These are phyloP conservation scores for Phortica magna DNA, from an alignment of 2,888 invertebrate genomes.

Conservation along the genomic window DNA sequence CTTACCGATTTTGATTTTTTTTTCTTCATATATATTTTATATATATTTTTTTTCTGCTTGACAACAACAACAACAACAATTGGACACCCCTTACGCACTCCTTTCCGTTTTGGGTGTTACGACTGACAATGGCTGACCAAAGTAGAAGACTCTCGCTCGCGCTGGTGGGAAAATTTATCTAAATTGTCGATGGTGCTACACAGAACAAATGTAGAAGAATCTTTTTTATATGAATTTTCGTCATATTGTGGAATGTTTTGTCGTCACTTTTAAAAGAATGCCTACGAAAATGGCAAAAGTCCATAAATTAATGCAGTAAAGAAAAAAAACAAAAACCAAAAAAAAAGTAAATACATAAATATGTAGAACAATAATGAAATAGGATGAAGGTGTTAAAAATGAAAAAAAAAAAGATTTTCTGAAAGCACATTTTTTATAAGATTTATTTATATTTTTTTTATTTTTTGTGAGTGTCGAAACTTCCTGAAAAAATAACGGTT, in stretches of 20 bases:
- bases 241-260: constrained; percentile 77
- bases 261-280: constrained; percentile 73
- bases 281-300: constrained; percentile 67
- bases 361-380: constrained; percentile 64
- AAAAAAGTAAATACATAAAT: constrained; percentile 42
- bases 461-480: constrained; percentile 7
- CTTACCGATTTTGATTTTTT: constrained; percentile 33
- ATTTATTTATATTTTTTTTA: constrained; percentile 18
- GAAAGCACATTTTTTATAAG: constrained; percentile 40
- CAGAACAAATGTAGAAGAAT: constrained; percentile 49
- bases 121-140: constrained; percentile 26
- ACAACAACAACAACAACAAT: constrained; percentile 1
- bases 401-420: constrained; percentile 52
- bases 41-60: not conserved
- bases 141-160: constrained; percentile 47
- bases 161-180: constrained; percentile 77
- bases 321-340: constrained; percentile 45
- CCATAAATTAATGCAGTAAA: constrained; percentile 71
- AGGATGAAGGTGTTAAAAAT: constrained; percentile 77
- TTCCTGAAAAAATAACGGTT: constrained; percentile 31
- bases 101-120: constrained; percentile 37
- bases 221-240: constrained; percentile 58
- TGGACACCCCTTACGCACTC: constrained; percentile 40
- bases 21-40: not conserved
- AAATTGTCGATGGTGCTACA: constrained; percentile 68